Percentiles rank a stretch among this genome's conserved stretches.
These are phyloP conservation scores for cattle (Bos taurus) DNA, from an alignment of 2,113 vertebrate species.

Conservation along the genomic window ARS-UCD2.0 NC_037333.1:69434501-69435000, in stretches of 20 bases:
- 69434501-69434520: not conserved
- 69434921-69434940: slow-evolving; percentile 66
- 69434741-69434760: not conserved
- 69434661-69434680: not conserved
- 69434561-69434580: not conserved
- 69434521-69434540: not conserved
- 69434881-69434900: slow-evolving; percentile 27
- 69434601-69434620: not conserved
- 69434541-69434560: not conserved
- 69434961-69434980: not conserved
- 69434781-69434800: not conserved
- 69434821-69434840: not conserved
- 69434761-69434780: not conserved
- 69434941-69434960: slow-evolving; percentile 27
- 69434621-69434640: not conserved
- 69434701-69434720: not conserved
- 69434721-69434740: not conserved
- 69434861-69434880: slow-evolving; percentile 53
- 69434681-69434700: not conserved
- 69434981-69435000: not conserved
- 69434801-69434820: slow-evolving; percentile 32
- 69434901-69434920: slow-evolving; percentile 63
- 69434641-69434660: not conserved
- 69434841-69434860: slow-evolving; percentile 22
- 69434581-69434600: not conserved